Conservation (phyloP, 2,113 vertebrate species). For the Microtus richardsoni region DNA sequence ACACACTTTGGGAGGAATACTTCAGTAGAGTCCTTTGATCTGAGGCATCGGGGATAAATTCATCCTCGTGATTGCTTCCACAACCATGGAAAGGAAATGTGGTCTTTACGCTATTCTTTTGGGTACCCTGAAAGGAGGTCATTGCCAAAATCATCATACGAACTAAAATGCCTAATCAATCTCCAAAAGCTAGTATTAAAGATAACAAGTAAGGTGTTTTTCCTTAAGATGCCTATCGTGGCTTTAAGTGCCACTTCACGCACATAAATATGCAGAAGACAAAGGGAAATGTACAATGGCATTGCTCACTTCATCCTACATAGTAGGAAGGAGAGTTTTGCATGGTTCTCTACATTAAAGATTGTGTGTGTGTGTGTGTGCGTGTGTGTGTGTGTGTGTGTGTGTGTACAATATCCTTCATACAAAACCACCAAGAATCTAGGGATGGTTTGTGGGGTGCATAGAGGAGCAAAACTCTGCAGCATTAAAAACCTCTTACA, state of each 20-base stretch:
- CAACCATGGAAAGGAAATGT: background rate
- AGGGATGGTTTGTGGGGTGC: background rate
- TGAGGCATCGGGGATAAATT: background rate
- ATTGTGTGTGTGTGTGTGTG: background rate
- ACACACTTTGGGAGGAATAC: slow-evolving; percentile 11
- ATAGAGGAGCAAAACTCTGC: background rate
- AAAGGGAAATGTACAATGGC: background rate
- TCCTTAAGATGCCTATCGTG: background rate
- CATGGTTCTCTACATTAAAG: background rate
- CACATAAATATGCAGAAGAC: slow-evolving; percentile 11
- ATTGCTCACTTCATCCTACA: background rate
- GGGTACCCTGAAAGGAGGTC: background rate
- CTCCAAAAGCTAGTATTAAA: slow-evolving; percentile 35
- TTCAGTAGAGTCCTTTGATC: background rate
- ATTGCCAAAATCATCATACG: background rate
- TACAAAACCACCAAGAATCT: background rate
- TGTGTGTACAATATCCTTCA: background rate
- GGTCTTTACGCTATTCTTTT: background rate
- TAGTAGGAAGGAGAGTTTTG: background rate
- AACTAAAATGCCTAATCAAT: background rate
- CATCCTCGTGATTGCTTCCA: background rate
- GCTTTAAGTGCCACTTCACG: background rate
- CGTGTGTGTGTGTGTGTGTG: background rate
- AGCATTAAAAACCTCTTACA: slow-evolving; percentile 5
- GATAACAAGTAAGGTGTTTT: background rate